These are phyloP conservation scores for Eristalis tenax DNA, from an alignment of 2,888 invertebrate genomes.

Conservation along the genomic window DNA sequence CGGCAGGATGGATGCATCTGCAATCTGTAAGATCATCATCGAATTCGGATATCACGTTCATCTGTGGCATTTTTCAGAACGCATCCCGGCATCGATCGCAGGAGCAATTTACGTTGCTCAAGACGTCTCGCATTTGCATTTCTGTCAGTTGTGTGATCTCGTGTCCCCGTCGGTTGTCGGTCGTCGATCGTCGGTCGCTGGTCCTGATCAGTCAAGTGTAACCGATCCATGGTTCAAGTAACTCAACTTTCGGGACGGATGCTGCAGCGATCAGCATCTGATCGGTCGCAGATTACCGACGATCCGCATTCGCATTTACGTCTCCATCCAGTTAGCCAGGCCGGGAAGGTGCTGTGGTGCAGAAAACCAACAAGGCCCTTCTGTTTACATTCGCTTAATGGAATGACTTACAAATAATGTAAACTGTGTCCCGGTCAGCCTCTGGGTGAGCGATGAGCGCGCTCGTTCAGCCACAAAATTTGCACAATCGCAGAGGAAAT, in stretches of 20 bases:
- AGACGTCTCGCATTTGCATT: conserved; percentile 66
- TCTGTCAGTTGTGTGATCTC: conserved; percentile 24
- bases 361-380: conserved; percentile 33
- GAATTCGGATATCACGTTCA: conserved; percentile 69
- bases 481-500: conserved; percentile 72
- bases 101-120: conserved; percentile 60
- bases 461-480: conserved; percentile 68
- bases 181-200: conserved; percentile 33
- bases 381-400: conserved; percentile 67
- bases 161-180: background rate
- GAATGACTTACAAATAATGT: conserved; percentile 68
- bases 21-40: conserved; percentile 59
- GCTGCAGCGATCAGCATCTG: conserved; percentile 61
- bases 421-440: conserved; percentile 37
- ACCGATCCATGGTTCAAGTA: conserved; percentile 52
- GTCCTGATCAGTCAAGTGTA: conserved; percentile 61
- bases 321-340: conserved; percentile 67
- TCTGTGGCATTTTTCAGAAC: conserved; percentile 54
- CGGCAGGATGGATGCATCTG: conserved; percentile 58
- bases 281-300: conserved; percentile 62
- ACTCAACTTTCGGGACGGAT: conserved; percentile 66
- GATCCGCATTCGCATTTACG: conserved; percentile 64
- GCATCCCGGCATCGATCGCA: conserved; percentile 29
- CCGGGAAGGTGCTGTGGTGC: conserved; percentile 42
- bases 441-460: background rate